Evolutionary conservation across 2,888 invertebrate genomes (phyloP).

Genomic region (Ochlodes sylvanus): DNA sequence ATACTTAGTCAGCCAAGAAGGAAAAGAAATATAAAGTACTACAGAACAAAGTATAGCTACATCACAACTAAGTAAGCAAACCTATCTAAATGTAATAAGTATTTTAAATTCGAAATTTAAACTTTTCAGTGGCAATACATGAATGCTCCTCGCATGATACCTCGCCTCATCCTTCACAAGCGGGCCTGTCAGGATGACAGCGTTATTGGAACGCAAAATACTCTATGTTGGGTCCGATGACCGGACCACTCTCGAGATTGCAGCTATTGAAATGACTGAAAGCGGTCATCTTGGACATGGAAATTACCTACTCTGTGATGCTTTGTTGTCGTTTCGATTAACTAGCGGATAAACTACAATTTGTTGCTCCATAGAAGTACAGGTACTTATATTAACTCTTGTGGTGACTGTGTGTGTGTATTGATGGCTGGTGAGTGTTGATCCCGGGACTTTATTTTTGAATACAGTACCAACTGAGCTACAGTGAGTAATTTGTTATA

Average conservation of each 20-base stretch:
- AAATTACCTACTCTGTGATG: conserved; percentile 43
- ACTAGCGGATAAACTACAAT: neutral
- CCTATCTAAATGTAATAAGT: no score
- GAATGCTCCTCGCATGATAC: neutral
- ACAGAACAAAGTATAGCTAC: no score
- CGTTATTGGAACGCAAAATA: conserved; percentile 18
- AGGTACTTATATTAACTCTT: no score
- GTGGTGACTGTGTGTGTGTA: no score
- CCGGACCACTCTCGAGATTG: conserved; percentile 57
- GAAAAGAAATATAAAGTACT: no score
- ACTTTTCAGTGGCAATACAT: neutral
- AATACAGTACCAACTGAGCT: no score
- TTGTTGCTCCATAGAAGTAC: no score
- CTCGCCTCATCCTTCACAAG: neutral
- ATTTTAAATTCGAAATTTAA: neutral
- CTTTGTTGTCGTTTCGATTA: conserved; percentile 43
- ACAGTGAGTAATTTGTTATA: no score
- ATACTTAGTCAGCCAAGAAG: no score
- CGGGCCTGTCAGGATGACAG: conserved; percentile 1
- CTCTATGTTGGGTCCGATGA: conserved; percentile 7
- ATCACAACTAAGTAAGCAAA: no score
- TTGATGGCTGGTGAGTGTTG: no score
- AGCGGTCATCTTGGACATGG: conserved; percentile 47
- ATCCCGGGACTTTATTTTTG: no score
- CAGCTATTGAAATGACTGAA: conserved; percentile 56